phyloP scores from a whole-genome alignment of 2,888 invertebrate species.

The Eueremaeus valkanovi region DNA sequence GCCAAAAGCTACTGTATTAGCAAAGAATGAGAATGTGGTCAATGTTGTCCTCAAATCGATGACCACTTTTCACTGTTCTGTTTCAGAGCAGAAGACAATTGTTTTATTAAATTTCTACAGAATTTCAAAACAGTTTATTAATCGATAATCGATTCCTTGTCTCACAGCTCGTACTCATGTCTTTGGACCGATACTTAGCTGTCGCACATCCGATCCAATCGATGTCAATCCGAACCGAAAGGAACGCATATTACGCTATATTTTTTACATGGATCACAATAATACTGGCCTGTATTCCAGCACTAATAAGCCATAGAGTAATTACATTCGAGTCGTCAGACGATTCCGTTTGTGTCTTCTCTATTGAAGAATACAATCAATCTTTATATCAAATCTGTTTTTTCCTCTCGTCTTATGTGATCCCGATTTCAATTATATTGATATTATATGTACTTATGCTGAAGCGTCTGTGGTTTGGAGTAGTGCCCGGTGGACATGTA shows the following conservation, averaged over 20 bases:
- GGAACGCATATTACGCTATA: conserved; percentile 73
- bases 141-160: neutral
- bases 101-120: too few species aligned
- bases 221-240: conserved; percentile 75
- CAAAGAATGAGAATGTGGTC: too few species aligned
- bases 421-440: conserved; percentile 79
- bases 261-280: conserved; percentile 75
- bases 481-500: conserved; percentile 66
- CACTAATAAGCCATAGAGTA: conserved; percentile 71
- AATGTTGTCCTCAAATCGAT: too few species aligned
- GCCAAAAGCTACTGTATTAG: too few species aligned
- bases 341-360: conserved; percentile 66
- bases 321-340: conserved; percentile 59
- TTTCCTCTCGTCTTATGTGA: conserved; percentile 79
- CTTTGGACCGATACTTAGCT: conserved; percentile 80
- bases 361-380: conserved; percentile 56
- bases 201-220: conserved; percentile 88
- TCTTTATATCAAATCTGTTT: conserved; percentile 70
- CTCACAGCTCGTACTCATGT: conserved; percentile 73
- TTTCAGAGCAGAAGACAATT: too few species aligned
- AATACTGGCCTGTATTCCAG: conserved; percentile 70
- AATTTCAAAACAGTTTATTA: neutral
- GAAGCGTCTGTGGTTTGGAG: conserved; percentile 74
- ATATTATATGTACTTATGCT: conserved; percentile 85
- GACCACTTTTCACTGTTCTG: too few species aligned